Conservation (phyloP, 2,888 invertebrate genomes). For the Drosophila trichaetosa region DNA sequence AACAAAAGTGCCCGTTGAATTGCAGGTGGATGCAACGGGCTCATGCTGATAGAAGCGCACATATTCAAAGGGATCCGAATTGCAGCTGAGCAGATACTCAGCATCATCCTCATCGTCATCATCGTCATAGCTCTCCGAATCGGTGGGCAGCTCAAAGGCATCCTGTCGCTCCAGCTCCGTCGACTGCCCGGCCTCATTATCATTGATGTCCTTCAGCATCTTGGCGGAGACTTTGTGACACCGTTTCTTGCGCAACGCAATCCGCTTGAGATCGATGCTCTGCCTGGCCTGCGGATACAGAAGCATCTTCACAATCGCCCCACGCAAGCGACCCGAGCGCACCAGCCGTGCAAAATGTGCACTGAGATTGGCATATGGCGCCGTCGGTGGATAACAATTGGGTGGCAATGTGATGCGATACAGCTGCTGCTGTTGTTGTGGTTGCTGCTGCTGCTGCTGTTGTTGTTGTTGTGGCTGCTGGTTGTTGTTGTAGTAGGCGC, state of each 20-base stretch:
- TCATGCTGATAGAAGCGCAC: conserved; percentile 88
- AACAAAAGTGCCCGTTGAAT: conserved; percentile 85
- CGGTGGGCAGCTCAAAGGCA: conserved; percentile 85
- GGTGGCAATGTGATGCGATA: conserved; percentile 88
- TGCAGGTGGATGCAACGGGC: conserved; percentile 72
- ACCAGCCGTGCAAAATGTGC: conserved; percentile 91
- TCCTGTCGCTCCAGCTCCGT: conserved; percentile 86
- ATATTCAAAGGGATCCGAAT: conserved; percentile 88
- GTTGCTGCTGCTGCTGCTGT: conserved; percentile 11
- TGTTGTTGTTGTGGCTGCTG: conserved; percentile 22
- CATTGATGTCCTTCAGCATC: conserved; percentile 83
- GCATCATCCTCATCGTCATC: conserved; percentile 81
- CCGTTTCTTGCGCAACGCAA: conserved; percentile 86
- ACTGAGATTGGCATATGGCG: conserved; percentile 91
- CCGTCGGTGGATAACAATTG: conserved; percentile 90
- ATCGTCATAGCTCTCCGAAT: conserved; percentile 85
- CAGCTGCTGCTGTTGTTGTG: conserved; percentile 6
- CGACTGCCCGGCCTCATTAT: conserved; percentile 59
- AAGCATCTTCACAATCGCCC: conserved; percentile 90
- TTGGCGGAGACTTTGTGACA: conserved; percentile 84
- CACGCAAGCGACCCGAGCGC: conserved; percentile 89
- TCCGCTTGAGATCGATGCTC: conserved; percentile 86
- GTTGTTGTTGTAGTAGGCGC: conserved; percentile 84
- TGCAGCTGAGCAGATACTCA: conserved; percentile 83
- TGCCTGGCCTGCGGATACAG: conserved; percentile 88